These are phyloP conservation scores for Exocentrus adspersus DNA, from an alignment of 2,888 invertebrate genomes.

Conservation along the genomic window DNA sequence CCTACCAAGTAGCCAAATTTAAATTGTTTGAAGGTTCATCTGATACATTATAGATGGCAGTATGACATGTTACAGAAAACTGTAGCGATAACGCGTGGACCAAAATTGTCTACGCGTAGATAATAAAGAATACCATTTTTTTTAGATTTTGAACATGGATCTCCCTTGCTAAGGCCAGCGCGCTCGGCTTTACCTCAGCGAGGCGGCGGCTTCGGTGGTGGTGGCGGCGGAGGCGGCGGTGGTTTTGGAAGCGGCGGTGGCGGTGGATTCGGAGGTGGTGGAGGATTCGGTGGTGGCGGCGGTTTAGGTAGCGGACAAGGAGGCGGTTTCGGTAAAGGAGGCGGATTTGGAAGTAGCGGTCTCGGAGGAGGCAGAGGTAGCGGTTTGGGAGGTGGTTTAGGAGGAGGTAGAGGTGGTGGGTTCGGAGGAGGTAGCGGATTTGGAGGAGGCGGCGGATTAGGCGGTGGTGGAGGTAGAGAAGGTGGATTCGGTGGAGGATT, in stretches of 20 bases:
- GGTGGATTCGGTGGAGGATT: slow-evolving; percentile 15
- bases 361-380: slow-evolving; percentile 5
- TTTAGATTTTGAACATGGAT: background rate
- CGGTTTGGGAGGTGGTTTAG: slow-evolving; percentile 17
- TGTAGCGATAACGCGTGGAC: no score
- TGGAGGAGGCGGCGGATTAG: background rate
- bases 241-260: slow-evolving; percentile 16
- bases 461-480: slow-evolving; percentile 2
- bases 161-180: slow-evolving; percentile 5
- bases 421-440: background rate
- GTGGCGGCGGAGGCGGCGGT: slow-evolving; percentile 12
- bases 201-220: slow-evolving; percentile 20
- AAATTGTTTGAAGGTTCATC: no score
- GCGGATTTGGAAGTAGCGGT: slow-evolving; percentile 13
- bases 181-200: background rate
- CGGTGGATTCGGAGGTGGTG: slow-evolving; percentile 5
- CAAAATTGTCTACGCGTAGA: no score
- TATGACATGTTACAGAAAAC: no score
- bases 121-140: no score
- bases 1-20: no score
- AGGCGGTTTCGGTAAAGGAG: slow-evolving; percentile 7
- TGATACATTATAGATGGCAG: no score
- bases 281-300: slow-evolving; percentile 14
- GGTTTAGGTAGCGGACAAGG: slow-evolving; percentile 16
- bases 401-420: slow-evolving; percentile 15